Evolutionary conservation across 2,797 vertebrate genomes (phyloP).

Genomic region (Coccyzus lansbergi): DNA sequence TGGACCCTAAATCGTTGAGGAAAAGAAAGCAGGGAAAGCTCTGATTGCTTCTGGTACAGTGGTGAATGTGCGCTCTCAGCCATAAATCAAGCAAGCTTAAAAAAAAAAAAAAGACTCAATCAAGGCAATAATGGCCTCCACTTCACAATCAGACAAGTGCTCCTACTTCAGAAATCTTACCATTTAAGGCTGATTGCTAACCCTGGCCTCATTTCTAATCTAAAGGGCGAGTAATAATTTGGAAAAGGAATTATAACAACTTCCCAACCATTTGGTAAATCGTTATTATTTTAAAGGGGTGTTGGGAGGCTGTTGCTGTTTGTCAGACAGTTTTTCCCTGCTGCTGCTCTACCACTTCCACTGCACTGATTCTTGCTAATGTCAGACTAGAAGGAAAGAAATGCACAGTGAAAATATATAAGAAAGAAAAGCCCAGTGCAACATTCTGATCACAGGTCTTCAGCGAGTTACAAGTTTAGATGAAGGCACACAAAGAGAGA

Average conservation of each 20-base stretch:
- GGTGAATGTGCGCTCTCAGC: constrained; percentile 85
- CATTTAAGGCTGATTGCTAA: constrained; percentile 98
- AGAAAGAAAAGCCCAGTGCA: background rate
- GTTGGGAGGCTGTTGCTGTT: constrained; percentile 71
- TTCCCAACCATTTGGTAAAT: constrained; percentile 91
- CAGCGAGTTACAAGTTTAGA: background rate
- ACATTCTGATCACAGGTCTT: background rate
- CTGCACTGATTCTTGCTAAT: constrained; percentile 29
- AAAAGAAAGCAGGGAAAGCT: constrained; percentile 86
- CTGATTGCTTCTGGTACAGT: constrained; percentile 89
- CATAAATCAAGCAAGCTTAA: constrained; percentile 88
- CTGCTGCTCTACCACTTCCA: constrained; percentile 56
- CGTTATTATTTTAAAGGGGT: constrained; percentile 88
- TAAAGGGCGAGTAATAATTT: constrained; percentile 89
- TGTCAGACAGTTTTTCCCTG: constrained; percentile 62
- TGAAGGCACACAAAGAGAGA: background rate
- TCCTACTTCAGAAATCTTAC: constrained; percentile 89
- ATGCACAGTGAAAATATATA: background rate
- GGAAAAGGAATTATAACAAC: constrained; percentile 95
- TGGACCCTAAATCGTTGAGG: constrained; percentile 86
- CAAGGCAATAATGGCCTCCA: constrained; percentile 94
- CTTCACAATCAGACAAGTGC: constrained; percentile 99
- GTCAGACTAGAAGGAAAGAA: background rate
- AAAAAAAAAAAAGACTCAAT: constrained; percentile 87
- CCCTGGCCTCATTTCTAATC: constrained; percentile 86